A percentile compares a stretch with the other conserved stretches of the same genome.
phyloP scores from a whole-genome alignment of 2,113 vertebrate species.

The Limanda limanda region DNA sequence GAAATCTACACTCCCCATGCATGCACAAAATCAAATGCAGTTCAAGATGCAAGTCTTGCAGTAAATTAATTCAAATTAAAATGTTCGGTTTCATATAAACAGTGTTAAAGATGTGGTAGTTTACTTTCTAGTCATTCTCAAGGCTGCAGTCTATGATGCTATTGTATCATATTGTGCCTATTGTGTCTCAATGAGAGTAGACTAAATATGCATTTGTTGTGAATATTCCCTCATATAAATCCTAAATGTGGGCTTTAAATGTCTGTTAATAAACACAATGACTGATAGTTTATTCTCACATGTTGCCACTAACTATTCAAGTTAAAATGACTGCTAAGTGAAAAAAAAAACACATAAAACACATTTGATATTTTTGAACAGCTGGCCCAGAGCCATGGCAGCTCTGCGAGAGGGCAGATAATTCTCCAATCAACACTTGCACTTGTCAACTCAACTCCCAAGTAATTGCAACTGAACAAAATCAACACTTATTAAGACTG shows the following conservation, averaged over 20 bases:
- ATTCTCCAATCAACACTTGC: conserved; percentile 66
- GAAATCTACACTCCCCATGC: too few relatives aligned
- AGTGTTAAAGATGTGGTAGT: background rate
- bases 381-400: conserved; percentile 55
- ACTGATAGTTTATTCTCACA: background rate
- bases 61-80: background rate
- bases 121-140: conserved; percentile 7
- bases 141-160: conserved; percentile 9
- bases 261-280: background rate
- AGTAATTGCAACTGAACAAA: conserved; percentile 63
- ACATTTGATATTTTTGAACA: conserved; percentile 58
- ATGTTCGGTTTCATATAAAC: background rate
- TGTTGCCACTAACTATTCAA: conserved; percentile 1
- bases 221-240: background rate
- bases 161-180: background rate
- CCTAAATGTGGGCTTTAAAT: conserved; percentile 19
- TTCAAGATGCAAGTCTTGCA: background rate
- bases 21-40: background rate
- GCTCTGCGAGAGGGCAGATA: conserved; percentile 60
- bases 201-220: conserved; percentile 10
- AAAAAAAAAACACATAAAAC: conserved; percentile 40
- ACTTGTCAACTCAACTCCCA: conserved; percentile 44
- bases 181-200: background rate
- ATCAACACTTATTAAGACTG: conserved; percentile 63
- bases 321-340: conserved; percentile 10